Percentiles rank a stretch among this genome's conserved stretches.
phyloP scores from a whole-genome alignment of 1,140 invertebrate genomes.

The Leucophenga varia region DNA sequence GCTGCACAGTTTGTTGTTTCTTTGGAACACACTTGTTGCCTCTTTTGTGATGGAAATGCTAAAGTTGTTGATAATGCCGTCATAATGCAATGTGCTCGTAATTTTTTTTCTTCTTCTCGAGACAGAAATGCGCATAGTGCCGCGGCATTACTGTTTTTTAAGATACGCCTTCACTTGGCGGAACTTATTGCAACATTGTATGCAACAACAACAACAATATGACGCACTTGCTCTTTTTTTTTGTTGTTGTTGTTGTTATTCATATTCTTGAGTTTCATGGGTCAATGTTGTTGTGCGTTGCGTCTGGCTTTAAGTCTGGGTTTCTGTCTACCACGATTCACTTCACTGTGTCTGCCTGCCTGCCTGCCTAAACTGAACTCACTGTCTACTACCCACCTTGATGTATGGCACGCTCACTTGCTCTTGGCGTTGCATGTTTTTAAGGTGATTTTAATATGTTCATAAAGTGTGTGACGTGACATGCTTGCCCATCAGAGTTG shows the following conservation, averaged over 20 bases:
- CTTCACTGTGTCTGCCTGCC: not conserved
- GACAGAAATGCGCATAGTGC: too few relatives aligned
- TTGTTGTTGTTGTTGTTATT: slow-evolving; percentile 12
- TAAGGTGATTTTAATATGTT: slow-evolving; percentile 55
- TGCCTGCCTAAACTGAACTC: slow-evolving; percentile 15
- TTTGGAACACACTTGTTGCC: too few relatives aligned
- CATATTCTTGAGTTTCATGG: slow-evolving; percentile 9
- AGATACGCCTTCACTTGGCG: too few relatives aligned
- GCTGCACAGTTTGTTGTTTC: slow-evolving; percentile 7
- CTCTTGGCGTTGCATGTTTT: slow-evolving; percentile 47
- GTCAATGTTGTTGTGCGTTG: slow-evolving; percentile 26
- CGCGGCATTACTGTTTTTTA: too few relatives aligned
- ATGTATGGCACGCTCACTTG: not conserved
- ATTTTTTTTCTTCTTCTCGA: slow-evolving; percentile 54
- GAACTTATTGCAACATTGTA: too few relatives aligned
- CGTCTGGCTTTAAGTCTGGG: slow-evolving; percentile 4
- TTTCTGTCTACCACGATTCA: not conserved
- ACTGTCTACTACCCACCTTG: too few relatives aligned
- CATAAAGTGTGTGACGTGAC: slow-evolving; percentile 29
- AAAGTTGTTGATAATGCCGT: slow-evolving; percentile 39
- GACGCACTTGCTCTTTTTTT: too few relatives aligned
- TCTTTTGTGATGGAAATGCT: slow-evolving; percentile 45
- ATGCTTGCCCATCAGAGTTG: slow-evolving; percentile 16
- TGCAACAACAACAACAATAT: too few relatives aligned
- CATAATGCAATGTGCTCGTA: slow-evolving; percentile 42